phyloP scores from a whole-genome alignment of 1,140 invertebrate species.

The Platorchestia sp. region DNA sequence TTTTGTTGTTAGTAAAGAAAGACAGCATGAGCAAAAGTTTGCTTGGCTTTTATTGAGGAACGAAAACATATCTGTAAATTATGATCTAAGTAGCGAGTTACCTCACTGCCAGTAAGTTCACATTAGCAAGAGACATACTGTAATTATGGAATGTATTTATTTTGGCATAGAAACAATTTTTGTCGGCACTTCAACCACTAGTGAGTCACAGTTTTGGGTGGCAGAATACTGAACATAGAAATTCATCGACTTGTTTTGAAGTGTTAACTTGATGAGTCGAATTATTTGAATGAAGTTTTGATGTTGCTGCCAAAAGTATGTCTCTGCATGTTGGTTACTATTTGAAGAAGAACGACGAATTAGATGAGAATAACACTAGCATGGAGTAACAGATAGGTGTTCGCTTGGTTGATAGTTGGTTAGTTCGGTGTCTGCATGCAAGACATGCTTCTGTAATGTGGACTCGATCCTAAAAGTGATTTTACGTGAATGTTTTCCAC shows the following conservation, averaged over 20 bases:
- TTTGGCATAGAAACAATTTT: not conserved
- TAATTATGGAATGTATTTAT: not conserved
- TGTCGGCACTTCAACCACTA: not conserved
- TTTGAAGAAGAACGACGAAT: not conserved
- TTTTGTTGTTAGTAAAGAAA: not conserved
- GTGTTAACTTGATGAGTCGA: not conserved
- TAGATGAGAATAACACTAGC: not conserved
- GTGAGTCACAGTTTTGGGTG: not conserved
- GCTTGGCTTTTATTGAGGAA: not conserved
- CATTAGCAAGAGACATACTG: not conserved
- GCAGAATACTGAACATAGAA: not conserved
- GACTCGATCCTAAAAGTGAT: not conserved
- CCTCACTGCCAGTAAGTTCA: not conserved
- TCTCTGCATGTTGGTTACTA: not conserved
- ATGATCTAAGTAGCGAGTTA: not conserved
- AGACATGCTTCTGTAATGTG: not conserved
- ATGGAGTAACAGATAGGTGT: not conserved
- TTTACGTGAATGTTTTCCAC: not conserved
- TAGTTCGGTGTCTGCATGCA: too few relatives aligned
- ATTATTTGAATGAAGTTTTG: not conserved
- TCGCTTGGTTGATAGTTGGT: not conserved
- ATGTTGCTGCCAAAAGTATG: not conserved
- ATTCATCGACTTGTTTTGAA: not conserved
- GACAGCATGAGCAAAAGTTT: not conserved
- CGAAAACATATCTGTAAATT: not conserved